Evolutionary conservation across 2,797 vertebrate genomes (phyloP), one percentile per base, ranked within the genome.

Genomic region (Acipenser oxyrinchus): DNA sequence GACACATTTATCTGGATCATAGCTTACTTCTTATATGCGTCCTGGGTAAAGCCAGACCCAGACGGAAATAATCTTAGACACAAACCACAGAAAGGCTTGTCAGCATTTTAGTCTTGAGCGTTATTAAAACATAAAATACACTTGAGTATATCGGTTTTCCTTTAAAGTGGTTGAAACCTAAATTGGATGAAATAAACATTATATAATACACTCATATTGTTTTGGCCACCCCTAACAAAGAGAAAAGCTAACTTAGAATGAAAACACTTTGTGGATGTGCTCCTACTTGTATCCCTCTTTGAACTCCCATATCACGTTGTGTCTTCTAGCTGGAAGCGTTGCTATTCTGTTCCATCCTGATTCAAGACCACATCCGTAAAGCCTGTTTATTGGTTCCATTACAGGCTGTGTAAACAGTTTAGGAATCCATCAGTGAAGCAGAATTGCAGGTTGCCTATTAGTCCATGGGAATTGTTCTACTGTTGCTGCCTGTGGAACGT

Each of bases 211-310:
- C 50, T 68, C 13, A 64, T 67, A 72, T 58, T 65, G 65, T 62
- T 67, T 57, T 37, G 64, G 23, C 57, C 53, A 52, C 61, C 64
- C 18, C 61, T 64, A 50, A 62, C 9, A 15, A 55, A 52, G 37
- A 60, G 37, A 60, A 64, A 48, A 69, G 61, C 57, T 69, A 55
- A 72, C 66, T 72, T 72, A 72, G 64, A 69, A 69, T 61, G 71
- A 69, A 72, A 67, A 66, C 71, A 67, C 64, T 48, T 50, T 15
- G 49, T 62, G 64, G 69, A 72, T 67, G 62, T 60, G 61, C 69
- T 53, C 62, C 12, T 67, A 67, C 66, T 67, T 69, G 61, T 11
- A 11, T 57, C 60, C 61, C n/a, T 66, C 66, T 62, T 67, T 69
- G 57, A 60, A 57, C 37, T 63, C 49, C 23, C 9, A 37, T 63